Conservation (phyloP, 2,797 vertebrate species). For the Sciaenops ocellatus region DNA sequence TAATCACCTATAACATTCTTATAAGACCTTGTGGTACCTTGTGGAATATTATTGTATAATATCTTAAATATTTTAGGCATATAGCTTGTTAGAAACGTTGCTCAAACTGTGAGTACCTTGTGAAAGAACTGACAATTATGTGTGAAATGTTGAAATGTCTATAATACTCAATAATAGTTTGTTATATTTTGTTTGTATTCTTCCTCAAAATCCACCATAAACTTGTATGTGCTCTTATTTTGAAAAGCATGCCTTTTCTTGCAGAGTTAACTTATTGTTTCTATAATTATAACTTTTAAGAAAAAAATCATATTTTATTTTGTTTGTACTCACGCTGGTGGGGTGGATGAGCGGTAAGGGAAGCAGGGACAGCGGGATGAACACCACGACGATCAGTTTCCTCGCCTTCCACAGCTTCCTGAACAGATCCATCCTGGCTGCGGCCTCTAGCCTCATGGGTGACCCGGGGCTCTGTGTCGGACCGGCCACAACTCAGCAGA, state of each 20-base stretch:
- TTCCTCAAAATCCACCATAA: neutral
- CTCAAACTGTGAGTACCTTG: too few relatives aligned
- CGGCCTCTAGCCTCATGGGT: slow-evolving; percentile 85
- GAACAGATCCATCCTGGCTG: slow-evolving; percentile 89
- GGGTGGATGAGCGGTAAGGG: slow-evolving; percentile 93
- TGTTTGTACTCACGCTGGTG: slow-evolving; percentile 92
- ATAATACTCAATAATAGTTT: neutral
- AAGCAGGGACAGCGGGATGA: slow-evolving; percentile 93
- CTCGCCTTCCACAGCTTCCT: slow-evolving; percentile 90
- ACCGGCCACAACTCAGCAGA: slow-evolving; percentile 51
- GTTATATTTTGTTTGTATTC: neutral
- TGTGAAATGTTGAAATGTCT: too few relatives aligned
- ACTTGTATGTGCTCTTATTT: neutral
- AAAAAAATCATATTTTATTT: neutral
- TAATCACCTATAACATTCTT: neutral
- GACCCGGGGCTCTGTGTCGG: slow-evolving; percentile 54
- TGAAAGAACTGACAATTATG: too few relatives aligned
- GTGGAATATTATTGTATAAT: too few relatives aligned
- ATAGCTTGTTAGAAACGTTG: too few relatives aligned
- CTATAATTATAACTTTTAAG: neutral
- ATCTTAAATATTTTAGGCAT: too few relatives aligned
- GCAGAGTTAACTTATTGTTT: neutral
- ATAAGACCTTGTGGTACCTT: neutral
- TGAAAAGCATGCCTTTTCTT: neutral
- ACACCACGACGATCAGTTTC: slow-evolving; percentile 91